Conservation (phyloP, 2,797 vertebrate genomes). For the Chanos chanos region DNA sequence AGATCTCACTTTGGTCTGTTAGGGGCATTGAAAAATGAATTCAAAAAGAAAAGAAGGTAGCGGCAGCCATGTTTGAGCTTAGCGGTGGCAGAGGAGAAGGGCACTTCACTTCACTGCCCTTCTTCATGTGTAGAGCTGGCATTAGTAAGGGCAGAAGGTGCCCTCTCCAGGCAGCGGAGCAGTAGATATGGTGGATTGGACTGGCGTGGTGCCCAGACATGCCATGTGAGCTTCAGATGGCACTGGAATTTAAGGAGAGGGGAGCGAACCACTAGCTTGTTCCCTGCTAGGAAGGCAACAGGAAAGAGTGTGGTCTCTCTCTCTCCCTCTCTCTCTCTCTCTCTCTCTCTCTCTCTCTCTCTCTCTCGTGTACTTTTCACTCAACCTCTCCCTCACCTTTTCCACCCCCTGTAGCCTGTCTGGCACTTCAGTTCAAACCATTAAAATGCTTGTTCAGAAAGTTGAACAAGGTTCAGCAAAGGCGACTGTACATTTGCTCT, state of each 20-base stretch:
- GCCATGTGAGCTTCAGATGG: constrained; percentile 84
- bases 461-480: too few species aligned
- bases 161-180: constrained; percentile 70
- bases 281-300: constrained; percentile 51
- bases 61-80: too few species aligned
- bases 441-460: too few species aligned
- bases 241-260: constrained; percentile 78
- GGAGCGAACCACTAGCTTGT: constrained; percentile 57
- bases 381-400: constrained; percentile 12
- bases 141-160: constrained; percentile 58
- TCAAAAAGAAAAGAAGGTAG: too few species aligned
- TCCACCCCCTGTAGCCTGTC: constrained; percentile 29
- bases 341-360: constrained; percentile 33
- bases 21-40: too few species aligned
- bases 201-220: constrained; percentile 81
- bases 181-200: constrained; percentile 64
- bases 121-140: constrained; percentile 63
- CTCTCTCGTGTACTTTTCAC: constrained; percentile 31
- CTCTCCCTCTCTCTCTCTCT: constrained; percentile 14
- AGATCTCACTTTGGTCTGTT: too few species aligned
- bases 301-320: constrained; percentile 40
- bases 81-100: background rate
- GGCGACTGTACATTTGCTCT: too few species aligned
- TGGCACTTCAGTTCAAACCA: constrained; percentile 36
- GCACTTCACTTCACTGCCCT: constrained; percentile 44